phyloP scores from a whole-genome alignment of 2,888 invertebrate species.

The Blastobasis adustella region DNA sequence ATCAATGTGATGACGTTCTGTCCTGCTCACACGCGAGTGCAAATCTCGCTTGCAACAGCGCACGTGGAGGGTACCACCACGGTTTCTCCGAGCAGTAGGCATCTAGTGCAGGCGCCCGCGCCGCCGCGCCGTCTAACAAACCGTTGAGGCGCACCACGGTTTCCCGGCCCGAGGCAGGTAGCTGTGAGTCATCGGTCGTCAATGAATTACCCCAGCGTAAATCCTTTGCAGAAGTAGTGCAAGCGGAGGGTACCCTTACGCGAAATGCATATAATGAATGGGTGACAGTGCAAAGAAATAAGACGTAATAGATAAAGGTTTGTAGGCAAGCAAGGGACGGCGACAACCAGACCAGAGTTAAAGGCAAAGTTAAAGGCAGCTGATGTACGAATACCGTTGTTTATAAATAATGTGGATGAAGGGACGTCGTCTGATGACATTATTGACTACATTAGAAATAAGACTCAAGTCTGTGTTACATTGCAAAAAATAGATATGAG shows the following conservation, averaged over 20 bases:
- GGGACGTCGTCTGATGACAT: constrained; percentile 10
- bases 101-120: neutral
- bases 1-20: too few relatives aligned
- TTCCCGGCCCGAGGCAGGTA: neutral
- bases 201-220: neutral
- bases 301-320: constrained; percentile 10
- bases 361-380: constrained; percentile 18
- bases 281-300: constrained; percentile 9
- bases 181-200: too few relatives aligned
- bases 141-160: neutral
- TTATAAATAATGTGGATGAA: constrained; percentile 15
- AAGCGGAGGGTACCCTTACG: constrained; percentile 4
- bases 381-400: constrained; percentile 13
- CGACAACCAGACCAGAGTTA: neutral
- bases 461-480: constrained; percentile 6
- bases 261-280: neutral
- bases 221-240: neutral
- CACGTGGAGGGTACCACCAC: neutral
- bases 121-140: too few relatives aligned
- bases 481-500: constrained; percentile 13
- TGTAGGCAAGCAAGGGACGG: constrained; percentile 7
- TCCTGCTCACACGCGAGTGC: too few relatives aligned
- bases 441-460: constrained; percentile 10
- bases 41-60: too few relatives aligned
- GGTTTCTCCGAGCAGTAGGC: neutral